Evolutionary conservation across 2,113 vertebrate genomes (phyloP), one percentile per base, ranked within the genome.

Genomic region (Xiphophorus maculatus): DNA sequence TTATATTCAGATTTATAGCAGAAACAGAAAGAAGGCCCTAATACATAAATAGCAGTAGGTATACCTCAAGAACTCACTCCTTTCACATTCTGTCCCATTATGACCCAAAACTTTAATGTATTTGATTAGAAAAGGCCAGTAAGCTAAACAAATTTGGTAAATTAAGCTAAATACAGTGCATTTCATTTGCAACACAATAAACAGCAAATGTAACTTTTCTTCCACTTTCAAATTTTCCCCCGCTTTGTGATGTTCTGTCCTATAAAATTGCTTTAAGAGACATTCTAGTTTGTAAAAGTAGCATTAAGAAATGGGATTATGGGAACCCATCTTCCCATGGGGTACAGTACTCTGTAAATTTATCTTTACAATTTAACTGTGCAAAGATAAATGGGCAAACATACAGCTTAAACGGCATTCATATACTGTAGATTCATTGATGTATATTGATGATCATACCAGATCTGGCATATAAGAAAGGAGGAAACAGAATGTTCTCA

Each of bases 401-500:
- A 22, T 35, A 33, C 48, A 65, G 44, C 14, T 6, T 7, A 35
- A 58, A n/a, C 9, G 3, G 4, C 35, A 66, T 51, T 72, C 61
- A 17, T 74, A 73, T 82, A 28, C 27, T 28, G 27, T 28, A 66
- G 68, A 74, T 30, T 76, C 72, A 70, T 69, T 10, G 10, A 58
- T 10, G 71, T 71, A 79, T 28, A 28, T 28, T 28, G 28, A 28
- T 28, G 28, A 81, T 79, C 69, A 77, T 76, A 85, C 66, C 79
- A 63, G 29, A 84, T 82, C 79, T 90, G 84, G 84, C 85, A 82
- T 73, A 30, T 33, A 81, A 64, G 48, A 37, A 37, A 84, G 61
- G 72, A 70, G 71, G 73, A 85, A 79, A 89, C 85, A 90, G 82
- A 87, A 85, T 89, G 76, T 82, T 87, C 81, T 87, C 71, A 74